Conservation (phyloP, 2,888 invertebrate species). For the Aspidapion aeneum region DNA sequence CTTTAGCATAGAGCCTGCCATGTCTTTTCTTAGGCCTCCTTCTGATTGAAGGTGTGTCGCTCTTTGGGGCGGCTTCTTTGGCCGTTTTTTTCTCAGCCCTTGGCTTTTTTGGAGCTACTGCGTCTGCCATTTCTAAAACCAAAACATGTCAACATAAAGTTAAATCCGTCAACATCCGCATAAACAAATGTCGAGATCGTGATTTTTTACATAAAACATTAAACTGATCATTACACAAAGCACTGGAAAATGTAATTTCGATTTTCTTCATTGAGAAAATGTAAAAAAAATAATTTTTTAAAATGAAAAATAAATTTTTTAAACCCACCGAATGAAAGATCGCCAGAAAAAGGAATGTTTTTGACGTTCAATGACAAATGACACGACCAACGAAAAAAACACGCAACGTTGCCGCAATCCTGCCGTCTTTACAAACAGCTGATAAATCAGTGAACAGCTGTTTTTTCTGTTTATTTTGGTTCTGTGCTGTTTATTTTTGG, state of each 20-base stretch:
- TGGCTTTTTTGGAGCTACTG: constrained; percentile 54
- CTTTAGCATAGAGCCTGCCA: constrained; percentile 93
- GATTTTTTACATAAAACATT: background rate
- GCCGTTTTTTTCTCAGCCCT: constrained; percentile 56
- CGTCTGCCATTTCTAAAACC: constrained; percentile 60
- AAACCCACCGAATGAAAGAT: background rate
- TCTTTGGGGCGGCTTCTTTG: constrained; percentile 36
- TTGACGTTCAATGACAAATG: too few species aligned
- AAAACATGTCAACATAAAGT: constrained; percentile 8
- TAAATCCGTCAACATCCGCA: constrained; percentile 33
- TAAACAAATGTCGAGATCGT: background rate
- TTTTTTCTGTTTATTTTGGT: too few species aligned
- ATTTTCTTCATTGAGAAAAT: background rate
- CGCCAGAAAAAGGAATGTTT: background rate
- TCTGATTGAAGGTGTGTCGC: constrained; percentile 50
- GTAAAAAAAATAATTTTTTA: background rate
- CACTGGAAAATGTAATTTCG: background rate
- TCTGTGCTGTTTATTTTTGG: too few species aligned
- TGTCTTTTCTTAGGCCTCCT: constrained; percentile 58
- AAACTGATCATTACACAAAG: background rate
- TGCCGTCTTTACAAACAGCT: too few species aligned
- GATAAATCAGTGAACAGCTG: too few species aligned
- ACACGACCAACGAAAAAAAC: too few species aligned
- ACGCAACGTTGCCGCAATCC: too few species aligned
- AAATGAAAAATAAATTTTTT: background rate